These are phyloP conservation scores for Smutsia gigantea DNA, from an alignment of 2,797 vertebrate species.

Conservation along the genomic window DNA sequence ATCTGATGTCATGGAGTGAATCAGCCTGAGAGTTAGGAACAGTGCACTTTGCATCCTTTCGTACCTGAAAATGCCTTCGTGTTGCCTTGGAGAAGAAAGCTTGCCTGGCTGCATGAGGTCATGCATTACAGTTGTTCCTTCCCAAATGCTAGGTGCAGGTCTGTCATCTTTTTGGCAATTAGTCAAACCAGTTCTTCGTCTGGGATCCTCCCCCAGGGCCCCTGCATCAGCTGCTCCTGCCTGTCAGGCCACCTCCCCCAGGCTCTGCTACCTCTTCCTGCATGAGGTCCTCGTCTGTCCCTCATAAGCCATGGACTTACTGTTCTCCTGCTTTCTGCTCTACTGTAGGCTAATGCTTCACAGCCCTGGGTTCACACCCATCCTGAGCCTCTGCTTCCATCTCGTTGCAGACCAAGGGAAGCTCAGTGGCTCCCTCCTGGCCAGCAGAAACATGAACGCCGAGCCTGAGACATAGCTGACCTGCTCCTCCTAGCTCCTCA, in stretches of 20 bases:
- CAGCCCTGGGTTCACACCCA: too few relatives aligned
- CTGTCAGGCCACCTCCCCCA: background rate
- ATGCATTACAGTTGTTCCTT: background rate
- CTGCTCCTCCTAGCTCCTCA: too few relatives aligned
- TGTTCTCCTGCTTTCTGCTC: too few relatives aligned
- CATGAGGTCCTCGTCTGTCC: background rate
- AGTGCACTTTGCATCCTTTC: too few relatives aligned
- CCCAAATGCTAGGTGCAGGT: background rate
- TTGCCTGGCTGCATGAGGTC: background rate
- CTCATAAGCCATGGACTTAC: too few relatives aligned
- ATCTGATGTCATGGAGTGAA: background rate
- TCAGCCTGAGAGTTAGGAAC: background rate
- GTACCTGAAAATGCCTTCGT: background rate
- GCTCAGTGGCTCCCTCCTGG: background rate
- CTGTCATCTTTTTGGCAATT: background rate
- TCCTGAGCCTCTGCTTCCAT: background rate
- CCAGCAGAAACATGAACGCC: fast-evolving
- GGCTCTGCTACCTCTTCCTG: background rate
- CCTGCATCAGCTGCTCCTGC: background rate
- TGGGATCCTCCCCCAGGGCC: too few relatives aligned
- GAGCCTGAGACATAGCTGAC: too few relatives aligned
- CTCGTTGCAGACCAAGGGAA: background rate
- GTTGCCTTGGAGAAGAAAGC: background rate
- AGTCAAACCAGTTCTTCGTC: background rate
- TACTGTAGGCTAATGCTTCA: too few relatives aligned